These are phyloP conservation scores for Orthosia gothica DNA, from an alignment of 2,888 invertebrate species.

Conservation along the genomic window DNA sequence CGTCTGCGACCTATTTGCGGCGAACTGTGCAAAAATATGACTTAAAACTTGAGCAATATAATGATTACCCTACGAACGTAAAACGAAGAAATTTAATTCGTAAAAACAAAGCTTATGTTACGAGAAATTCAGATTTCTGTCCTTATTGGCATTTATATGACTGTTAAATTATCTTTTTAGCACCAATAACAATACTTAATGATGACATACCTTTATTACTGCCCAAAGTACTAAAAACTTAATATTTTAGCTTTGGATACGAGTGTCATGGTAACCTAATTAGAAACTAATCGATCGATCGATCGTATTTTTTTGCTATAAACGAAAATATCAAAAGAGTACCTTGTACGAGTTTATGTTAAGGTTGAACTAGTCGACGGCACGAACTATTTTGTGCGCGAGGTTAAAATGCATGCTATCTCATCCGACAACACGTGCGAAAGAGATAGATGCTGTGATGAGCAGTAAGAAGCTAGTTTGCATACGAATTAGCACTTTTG, in stretches of 20 bases:
- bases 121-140: background rate
- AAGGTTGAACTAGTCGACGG: too few species aligned
- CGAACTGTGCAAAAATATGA: slow-evolving; percentile 29
- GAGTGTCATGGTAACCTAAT: background rate
- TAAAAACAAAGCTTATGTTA: background rate
- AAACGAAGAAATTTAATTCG: background rate
- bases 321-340: background rate
- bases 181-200: background rate
- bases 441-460: too few species aligned
- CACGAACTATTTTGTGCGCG: too few species aligned
- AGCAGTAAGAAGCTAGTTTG: too few species aligned
- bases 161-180: background rate
- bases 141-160: background rate
- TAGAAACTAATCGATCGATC: background rate
- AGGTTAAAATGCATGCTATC: too few species aligned
- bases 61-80: slow-evolving; percentile 9
- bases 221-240: too few species aligned
- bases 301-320: background rate
- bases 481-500: too few species aligned
- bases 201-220: too few species aligned
- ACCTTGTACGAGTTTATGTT: background rate
- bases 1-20: slow-evolving; percentile 51
- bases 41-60: slow-evolving; percentile 18
- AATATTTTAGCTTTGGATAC: background rate
- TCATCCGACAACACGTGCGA: too few species aligned